phyloP scores from a whole-genome alignment of 2,113 vertebrate genomes.

The Larimichthys polyactis region DNA sequence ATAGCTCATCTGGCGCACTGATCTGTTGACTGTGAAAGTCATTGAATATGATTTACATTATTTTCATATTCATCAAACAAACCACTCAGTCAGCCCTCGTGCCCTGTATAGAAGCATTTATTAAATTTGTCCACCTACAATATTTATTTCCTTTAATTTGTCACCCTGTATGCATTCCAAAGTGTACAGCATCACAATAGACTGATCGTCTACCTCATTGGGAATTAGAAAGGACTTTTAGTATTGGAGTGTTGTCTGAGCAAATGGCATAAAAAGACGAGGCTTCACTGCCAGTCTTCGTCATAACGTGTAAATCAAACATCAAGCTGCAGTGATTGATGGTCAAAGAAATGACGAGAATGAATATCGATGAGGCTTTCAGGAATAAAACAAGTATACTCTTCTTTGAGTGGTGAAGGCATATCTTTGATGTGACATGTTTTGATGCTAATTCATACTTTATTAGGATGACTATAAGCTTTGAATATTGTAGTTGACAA shows the following conservation, averaged over 20 bases:
- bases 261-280: background rate
- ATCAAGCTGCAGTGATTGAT: conserved; percentile 43
- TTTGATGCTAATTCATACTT: conserved; percentile 39
- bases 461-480: conserved; percentile 32
- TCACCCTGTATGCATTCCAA: background rate
- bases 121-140: background rate
- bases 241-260: conserved; percentile 22
- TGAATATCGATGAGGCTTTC: conserved; percentile 32
- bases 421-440: conserved; percentile 22
- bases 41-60: background rate
- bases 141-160: background rate
- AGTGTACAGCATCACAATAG: conserved; percentile 1
- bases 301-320: conserved; percentile 27
- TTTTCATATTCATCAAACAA: background rate
- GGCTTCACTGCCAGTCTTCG: conserved; percentile 23
- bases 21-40: background rate
- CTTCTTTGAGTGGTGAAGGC: background rate
- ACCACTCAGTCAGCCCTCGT: background rate
- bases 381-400: conserved; percentile 7
- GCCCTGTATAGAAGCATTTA: background rate
- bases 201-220: conserved; percentile 15
- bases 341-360: conserved; percentile 21
- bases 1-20: background rate
- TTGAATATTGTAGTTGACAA: conserved; percentile 13
- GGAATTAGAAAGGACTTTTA: conserved; percentile 13